Evolutionary conservation across 2,113 vertebrate genomes (phyloP), one percentile per base, ranked within the genome.

Genomic region (Tupaia chinensis): DNA sequence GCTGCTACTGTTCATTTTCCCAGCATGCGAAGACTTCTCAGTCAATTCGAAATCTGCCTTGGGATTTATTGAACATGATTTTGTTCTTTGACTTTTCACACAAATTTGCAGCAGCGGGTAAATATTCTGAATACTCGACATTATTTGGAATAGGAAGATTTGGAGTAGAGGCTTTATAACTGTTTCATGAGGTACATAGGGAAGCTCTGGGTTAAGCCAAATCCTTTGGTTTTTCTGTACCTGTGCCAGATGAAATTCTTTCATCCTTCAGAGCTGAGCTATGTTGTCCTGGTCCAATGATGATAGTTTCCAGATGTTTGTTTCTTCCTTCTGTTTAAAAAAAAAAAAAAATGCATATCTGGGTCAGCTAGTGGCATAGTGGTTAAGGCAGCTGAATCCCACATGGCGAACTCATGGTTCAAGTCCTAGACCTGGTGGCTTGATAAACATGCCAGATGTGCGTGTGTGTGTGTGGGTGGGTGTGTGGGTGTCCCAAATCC

Each of bases 31-130:
- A 19, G 54, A 68, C 11, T 85, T 93, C 80, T 82, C 58, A 53
- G 81, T 53, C 65, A 84, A 44, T 3, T 56, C 44, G 66, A 90
- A 92, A 23, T 54, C 63, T 77, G 58, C 34, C 70, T 78, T 73
- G 23, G 54, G 54, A 80, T 92, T 77, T 83, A 77, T 60, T 60
- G 12, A 81, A 84, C 13, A 14, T 6, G 44, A 5, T 81, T 96
- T 94, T 34, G 70, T 79, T 94, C 34, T 93, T 89, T 78, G 25
- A 78, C 81, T 90, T 95, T 66, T 77, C 73, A 93, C 19, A 76
- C 63, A 92, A 73, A 78, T 66, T 94, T 93, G 20, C 70, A 85
- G 65, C 78, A 74, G 63, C 69, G 23, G 20, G 19, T 17, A 93
- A 93, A 91, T 74, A 74, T 73, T 77, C 60, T 58, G 23, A 95